Percentiles rank a stretch among this genome's conserved stretches.
Evolutionary conservation across 2,888 invertebrate species (phyloP).

Genomic region (Lysandra coridon): DNA sequence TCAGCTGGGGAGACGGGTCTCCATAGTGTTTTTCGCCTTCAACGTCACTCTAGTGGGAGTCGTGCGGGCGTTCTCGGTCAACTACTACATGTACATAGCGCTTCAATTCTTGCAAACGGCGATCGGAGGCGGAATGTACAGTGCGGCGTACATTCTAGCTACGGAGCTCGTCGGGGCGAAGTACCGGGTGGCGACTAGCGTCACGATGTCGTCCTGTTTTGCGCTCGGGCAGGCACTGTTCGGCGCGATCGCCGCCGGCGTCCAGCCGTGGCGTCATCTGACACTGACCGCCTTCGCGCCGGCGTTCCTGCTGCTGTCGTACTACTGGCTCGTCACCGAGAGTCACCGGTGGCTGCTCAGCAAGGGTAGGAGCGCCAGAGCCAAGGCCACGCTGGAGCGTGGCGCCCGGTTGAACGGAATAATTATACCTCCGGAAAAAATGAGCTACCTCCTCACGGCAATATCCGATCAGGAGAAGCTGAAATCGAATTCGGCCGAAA

Average conservation of each 20-base stretch:
- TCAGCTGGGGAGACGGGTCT: constrained; percentile 67
- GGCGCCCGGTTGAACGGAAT: constrained; percentile 83
- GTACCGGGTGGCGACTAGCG: constrained; percentile 85
- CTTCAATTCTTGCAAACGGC: constrained; percentile 67
- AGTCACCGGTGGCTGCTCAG: constrained; percentile 88
- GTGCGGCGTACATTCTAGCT: constrained; percentile 78
- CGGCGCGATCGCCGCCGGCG: constrained; percentile 83
- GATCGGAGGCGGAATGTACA: constrained; percentile 68
- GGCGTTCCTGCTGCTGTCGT: constrained; percentile 82
- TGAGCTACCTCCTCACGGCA: constrained; percentile 60
- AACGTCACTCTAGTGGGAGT: constrained; percentile 64
- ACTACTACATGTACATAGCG: constrained; percentile 66
- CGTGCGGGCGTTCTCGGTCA: constrained; percentile 66
- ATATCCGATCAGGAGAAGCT: constrained; percentile 53
- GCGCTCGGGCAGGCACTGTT: constrained; percentile 86
- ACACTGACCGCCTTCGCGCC: constrained; percentile 85
- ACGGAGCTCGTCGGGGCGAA: constrained; percentile 89
- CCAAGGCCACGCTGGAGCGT: constrained; percentile 79
- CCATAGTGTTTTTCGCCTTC: constrained; percentile 66
- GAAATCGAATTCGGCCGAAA: constrained; percentile 42
- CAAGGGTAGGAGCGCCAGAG: constrained; percentile 82
- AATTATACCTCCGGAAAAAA: constrained; percentile 68
- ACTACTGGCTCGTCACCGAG: constrained; percentile 85
- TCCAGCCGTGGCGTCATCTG: constrained; percentile 85
- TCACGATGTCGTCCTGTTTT: constrained; percentile 85